Evolutionary conservation across 1,140 invertebrate genomes (phyloP).

Genomic region (Pemphigus obesinymphae): DNA sequence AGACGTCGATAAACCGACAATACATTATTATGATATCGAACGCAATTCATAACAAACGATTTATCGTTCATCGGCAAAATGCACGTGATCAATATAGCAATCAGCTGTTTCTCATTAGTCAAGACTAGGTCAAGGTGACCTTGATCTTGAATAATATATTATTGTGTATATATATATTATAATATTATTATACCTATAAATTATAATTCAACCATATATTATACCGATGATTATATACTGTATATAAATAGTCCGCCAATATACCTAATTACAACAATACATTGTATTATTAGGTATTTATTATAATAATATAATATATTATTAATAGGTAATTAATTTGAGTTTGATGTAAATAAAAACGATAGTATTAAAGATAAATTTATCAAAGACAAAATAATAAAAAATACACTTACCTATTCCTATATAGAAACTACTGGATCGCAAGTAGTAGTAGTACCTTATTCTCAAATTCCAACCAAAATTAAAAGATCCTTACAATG

Average conservation of each 20-base stretch:
- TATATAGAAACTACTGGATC: no score
- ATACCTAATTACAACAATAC: neutral
- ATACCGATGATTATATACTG: neutral
- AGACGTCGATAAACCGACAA: neutral
- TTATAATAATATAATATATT: neutral
- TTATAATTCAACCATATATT: neutral
- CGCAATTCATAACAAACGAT: neutral
- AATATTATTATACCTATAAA: neutral
- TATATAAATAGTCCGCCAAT: neutral
- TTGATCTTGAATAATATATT: neutral
- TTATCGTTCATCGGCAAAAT: neutral
- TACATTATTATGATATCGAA: neutral
- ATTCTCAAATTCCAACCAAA: no score
- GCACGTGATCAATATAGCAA: neutral
- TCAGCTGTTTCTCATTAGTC: neutral
- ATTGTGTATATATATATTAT: neutral
- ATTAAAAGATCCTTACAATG: no score
- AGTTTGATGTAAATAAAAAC: no score
- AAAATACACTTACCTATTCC: no score
- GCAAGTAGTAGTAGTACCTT: no score
- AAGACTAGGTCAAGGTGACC: conserved; percentile 23
- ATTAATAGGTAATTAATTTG: no score
- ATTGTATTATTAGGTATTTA: neutral
- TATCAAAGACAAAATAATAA: no score
- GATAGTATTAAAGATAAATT: no score